A percentile compares a stretch with the other conserved stretches of the same genome.
Evolutionary conservation across 1,140 invertebrate species (phyloP).

Genomic region (Zaprionus tsacasi): DNA sequence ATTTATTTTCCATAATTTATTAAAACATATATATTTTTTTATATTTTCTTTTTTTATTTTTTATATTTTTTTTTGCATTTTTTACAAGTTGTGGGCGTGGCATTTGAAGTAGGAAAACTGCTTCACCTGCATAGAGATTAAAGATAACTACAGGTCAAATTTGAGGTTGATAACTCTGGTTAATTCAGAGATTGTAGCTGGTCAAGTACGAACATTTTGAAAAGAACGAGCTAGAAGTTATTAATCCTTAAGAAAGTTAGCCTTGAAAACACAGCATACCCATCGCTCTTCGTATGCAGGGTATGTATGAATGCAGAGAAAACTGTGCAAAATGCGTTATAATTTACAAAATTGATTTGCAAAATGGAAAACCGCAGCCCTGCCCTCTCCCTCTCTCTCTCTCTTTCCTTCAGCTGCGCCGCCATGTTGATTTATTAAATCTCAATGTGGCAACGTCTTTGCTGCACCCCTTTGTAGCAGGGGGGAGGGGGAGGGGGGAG

Average conservation of each 20-base stretch:
- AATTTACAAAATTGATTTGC: slow-evolving; percentile 58
- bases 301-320: slow-evolving; percentile 1
- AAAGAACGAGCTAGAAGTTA: neutral
- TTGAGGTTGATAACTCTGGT: neutral
- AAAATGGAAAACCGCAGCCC: slow-evolving; percentile 40
- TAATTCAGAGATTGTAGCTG: neutral
- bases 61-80: too few relatives aligned
- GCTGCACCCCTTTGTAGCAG: neutral
- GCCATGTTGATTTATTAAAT: slow-evolving; percentile 70
- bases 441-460: slow-evolving; percentile 41
- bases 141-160: neutral
- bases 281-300: neutral
- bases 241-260: neutral
- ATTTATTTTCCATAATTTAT: too few relatives aligned
- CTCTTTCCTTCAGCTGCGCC: neutral
- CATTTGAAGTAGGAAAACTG: neutral
- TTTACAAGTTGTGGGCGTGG: neutral
- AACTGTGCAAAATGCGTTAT: slow-evolving; percentile 45
- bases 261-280: neutral
- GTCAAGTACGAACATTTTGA: neutral
- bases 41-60: too few relatives aligned
- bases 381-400: neutral
- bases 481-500: too few relatives aligned
- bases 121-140: too few relatives aligned
- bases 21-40: too few relatives aligned